Conservation (phyloP, 2,113 vertebrate species). For the Athene noctua region DNA sequence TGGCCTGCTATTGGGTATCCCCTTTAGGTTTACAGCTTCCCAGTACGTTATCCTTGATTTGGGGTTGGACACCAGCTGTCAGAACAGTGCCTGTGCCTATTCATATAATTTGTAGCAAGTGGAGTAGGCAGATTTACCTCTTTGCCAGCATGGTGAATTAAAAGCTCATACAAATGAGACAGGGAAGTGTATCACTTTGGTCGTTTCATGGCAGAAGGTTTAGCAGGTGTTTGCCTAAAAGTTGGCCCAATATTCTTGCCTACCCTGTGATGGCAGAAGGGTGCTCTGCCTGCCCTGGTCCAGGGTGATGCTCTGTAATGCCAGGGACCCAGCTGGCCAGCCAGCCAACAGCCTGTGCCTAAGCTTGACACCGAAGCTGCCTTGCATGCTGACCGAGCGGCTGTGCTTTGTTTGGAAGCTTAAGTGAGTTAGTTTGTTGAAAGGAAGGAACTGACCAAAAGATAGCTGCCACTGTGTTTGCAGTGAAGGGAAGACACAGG, state of each 20-base stretch:
- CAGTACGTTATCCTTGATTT: neutral
- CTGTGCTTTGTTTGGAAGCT: neutral
- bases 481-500: neutral
- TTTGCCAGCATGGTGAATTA: neutral
- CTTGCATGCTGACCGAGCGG: rapidly evolving
- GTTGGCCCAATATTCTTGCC: neutral
- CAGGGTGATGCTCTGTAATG: neutral
- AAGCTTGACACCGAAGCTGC: neutral
- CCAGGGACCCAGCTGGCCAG: neutral
- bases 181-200: neutral
- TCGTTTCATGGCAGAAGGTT: neutral
- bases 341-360: neutral
- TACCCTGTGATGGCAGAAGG: too few relatives aligned
- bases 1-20: neutral
- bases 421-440: neutral
- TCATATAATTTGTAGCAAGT: neutral
- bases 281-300: neutral
- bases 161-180: neutral
- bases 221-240: neutral
- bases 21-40: neutral
- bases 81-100: neutral
- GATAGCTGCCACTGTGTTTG: rapidly evolving
- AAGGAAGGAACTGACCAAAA: neutral
- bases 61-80: neutral
- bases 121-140: neutral